These are phyloP conservation scores for Dolichotis patagonum DNA, from an alignment of 2,113 vertebrate species.

Conservation along the genomic window DNA sequence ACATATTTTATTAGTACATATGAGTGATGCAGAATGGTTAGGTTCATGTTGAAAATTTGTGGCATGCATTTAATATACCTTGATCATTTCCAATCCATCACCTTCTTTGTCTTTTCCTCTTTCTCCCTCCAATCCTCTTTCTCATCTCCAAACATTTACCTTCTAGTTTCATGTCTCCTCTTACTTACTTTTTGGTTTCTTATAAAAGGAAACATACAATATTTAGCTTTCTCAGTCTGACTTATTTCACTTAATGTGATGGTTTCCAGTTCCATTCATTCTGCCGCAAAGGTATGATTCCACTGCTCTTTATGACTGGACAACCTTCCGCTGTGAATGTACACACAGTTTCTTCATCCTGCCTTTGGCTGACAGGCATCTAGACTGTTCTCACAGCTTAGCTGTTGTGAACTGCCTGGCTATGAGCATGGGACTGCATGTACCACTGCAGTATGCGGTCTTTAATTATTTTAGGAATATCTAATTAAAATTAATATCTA, in stretches of 20 bases:
- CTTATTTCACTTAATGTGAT: background rate
- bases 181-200: background rate
- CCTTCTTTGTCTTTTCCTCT: background rate
- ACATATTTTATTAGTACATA: background rate
- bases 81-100: background rate
- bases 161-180: background rate
- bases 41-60: background rate
- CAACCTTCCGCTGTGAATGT: background rate
- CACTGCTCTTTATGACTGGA: background rate
- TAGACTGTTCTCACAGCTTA: background rate
- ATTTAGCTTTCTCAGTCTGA: background rate
- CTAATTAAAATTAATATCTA: too few relatives aligned
- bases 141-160: background rate
- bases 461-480: background rate
- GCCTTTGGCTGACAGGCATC: background rate
- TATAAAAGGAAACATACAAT: background rate
- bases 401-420: background rate
- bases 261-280: background rate
- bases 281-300: background rate
- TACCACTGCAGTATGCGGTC: background rate
- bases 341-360: background rate
- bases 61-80: too few relatives aligned
- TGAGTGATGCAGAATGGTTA: background rate
- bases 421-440: background rate
- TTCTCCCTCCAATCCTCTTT: background rate